A percentile compares a stretch with the other conserved stretches of the same genome.
Evolutionary conservation across 2,888 invertebrate genomes (phyloP).

Genomic region (Archaeoteleia sp.): DNA sequence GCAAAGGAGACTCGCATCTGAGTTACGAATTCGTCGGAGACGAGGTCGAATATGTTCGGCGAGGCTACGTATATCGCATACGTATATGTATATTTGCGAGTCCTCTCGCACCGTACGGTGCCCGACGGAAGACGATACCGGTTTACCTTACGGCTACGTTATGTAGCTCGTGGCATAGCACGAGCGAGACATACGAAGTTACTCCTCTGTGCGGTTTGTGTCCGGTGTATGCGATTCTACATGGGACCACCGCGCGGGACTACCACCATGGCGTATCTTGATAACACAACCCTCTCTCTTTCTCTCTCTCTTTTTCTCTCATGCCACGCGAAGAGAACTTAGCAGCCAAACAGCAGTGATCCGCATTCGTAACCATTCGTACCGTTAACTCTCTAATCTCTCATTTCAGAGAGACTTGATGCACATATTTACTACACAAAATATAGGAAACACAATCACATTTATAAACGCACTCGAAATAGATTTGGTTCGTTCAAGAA

Average conservation of each 20-base stretch:
- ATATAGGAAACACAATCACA: too few species aligned
- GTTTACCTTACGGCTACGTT: conserved; percentile 61
- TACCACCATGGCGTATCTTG: conserved; percentile 62
- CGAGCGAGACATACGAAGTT: conserved; percentile 60
- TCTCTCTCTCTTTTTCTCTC: conserved; percentile 43
- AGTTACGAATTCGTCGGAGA: conserved; percentile 31
- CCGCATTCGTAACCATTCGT: conserved; percentile 56
- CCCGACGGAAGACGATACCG: conserved; percentile 59
- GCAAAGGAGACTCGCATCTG: conserved; percentile 9
- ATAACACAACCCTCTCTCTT: conserved; percentile 57
- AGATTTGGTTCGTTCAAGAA: too few species aligned
- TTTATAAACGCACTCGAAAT: too few species aligned
- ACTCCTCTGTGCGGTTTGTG: conserved; percentile 55
- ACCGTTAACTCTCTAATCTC: conserved; percentile 23
- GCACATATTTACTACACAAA: too few species aligned
- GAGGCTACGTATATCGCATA: conserved; percentile 14
- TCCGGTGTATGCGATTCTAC: conserved; percentile 52
- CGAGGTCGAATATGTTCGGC: conserved; percentile 30
- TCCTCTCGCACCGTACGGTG: conserved; percentile 23
- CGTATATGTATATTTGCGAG: conserved; percentile 15
- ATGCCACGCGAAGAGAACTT: conserved; percentile 48
- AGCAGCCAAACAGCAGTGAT: conserved; percentile 59
- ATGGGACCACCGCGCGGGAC: conserved; percentile 60
- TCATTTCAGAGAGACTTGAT: too few species aligned
- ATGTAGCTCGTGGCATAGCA: conserved; percentile 59